Conservation (phyloP, 2,113 vertebrate species). For the Chaetops frenatus region DNA sequence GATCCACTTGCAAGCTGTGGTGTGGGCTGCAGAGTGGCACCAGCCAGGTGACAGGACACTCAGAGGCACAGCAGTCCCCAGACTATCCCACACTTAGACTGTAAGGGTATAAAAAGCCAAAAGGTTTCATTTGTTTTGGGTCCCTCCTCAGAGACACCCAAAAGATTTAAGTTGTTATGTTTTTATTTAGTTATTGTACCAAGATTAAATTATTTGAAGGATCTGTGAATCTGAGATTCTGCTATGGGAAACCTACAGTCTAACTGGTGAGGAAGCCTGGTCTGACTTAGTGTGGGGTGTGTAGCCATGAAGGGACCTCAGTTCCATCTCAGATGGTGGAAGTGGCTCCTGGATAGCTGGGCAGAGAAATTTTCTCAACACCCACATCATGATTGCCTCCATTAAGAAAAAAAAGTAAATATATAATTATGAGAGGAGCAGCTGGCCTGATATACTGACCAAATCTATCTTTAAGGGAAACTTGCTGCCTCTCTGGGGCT, state of each 20-base stretch:
- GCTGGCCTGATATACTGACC: neutral
- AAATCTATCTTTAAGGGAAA: neutral
- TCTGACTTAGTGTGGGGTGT: neutral
- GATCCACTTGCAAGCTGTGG: neutral
- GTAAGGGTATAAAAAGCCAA: neutral
- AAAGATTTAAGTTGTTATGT: neutral
- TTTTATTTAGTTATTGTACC: neutral
- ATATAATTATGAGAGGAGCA: neutral
- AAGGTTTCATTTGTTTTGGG: neutral
- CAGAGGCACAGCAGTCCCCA: neutral
- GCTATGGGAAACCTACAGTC: neutral
- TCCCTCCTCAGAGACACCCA: accelerated
- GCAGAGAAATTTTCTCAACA: neutral
- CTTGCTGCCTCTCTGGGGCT: neutral
- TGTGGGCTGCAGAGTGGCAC: neutral
- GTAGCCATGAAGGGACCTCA: neutral
- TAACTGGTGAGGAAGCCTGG: neutral
- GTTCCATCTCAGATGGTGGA: neutral
- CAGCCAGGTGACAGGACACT: neutral
- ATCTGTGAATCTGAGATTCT: neutral
- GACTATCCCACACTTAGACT: neutral
- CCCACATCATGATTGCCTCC: neutral
- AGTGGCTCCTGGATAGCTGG: neutral
- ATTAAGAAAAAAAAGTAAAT: neutral
- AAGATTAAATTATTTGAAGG: neutral